Evolutionary conservation across 2,113 vertebrate species (phyloP), one percentile per base, ranked within the genome.

Genomic region (Marmota flaviventris): DNA sequence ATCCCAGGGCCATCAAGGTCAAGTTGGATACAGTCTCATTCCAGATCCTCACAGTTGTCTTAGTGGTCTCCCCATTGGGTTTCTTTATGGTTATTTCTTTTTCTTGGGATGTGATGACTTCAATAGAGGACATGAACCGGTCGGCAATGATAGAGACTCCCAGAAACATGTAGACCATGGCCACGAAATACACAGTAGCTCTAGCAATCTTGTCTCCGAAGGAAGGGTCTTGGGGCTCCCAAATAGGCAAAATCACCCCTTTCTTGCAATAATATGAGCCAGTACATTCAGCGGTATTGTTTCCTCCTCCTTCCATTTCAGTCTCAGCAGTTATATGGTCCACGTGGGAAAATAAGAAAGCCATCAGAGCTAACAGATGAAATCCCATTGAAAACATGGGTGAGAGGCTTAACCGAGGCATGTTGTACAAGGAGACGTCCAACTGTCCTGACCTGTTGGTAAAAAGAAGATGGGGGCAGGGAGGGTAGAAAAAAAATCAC

Each of bases 71-170:
- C 0, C 99, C 99, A 0, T 99, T 99, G 34, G 99, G 98, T 84
- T 99, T 99, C 98, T 99, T 99, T 96, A 99, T 99, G 61, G 99
- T 99, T 95, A 99, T 99, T 97, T 99, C 99, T 97, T 99, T 98
- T 95, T 99, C 99, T 94, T 99, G 99, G 25, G 99, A 99, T 0
- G 99, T 99, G 96, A 99, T 99, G 97, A 99, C 99, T 98, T 99
- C 99, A 5, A 99, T 99, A 75, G 99, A 99, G 3, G 99, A 99
- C 99, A 99, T 99, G 98, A 99, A 99, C 86, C 99, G 99, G 87
- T 99, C 99, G 0, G 99, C 99, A 45, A 99, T 99, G 98, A 99
- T 99, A 53, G 99, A 99, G 27, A 99, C 99, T 2, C 99, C 99
- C 20, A 99, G 98, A 98, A 99, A 99, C 99, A 99, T 99, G 98